Evolutionary conservation across 2,888 invertebrate genomes (phyloP), one percentile per base, ranked within the genome.

Genomic region (Drosophila algonquin): DNA sequence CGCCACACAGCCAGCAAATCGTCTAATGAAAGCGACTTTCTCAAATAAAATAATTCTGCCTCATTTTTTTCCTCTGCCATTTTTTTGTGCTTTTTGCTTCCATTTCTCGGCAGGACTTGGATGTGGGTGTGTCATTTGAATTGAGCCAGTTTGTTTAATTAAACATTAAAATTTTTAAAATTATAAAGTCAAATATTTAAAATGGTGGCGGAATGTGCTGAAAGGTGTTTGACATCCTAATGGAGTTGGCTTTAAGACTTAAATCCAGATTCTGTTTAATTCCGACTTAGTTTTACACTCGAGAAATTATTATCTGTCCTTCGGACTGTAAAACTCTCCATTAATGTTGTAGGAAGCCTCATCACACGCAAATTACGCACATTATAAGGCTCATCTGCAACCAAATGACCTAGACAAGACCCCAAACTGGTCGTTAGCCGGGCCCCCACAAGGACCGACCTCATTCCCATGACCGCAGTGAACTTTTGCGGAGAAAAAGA

Each of bases 361-460:
- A 64, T 56, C 35, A 27, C 51, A 61, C 51, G 65, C 74, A 81
- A 83, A 82, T 82, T 82, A 78, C 76, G 67, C 71, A 70, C 59
- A 80, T 83, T 87, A 79, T 70, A 71, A 64, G 75, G 57, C 68
- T 65, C 74, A 87, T 81, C 71, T 60, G 46, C 63, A 35, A 53
- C 40, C 65, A 61, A 83, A 77, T 75, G 68, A 64, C 72, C 81
- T 52, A 57, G 67, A 63, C 70, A 77, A 58, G 67, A 30, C 24
- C 79, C 64, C 84, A 67, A 74, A 73, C 67, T 72, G 81, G 81
- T 81, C 79, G 84, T 84, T 81, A 72, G 64, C 14, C 59, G 60
- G 27, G 27, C 21, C 21, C 50, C 14, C 18, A 18, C 53, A 35
- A 44, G 30, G 64, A 75, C 71, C 73, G 65, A 61, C 30, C 30